phyloP scores from a whole-genome alignment of 2,797 vertebrate genomes.

The Coluber constrictor region DNA sequence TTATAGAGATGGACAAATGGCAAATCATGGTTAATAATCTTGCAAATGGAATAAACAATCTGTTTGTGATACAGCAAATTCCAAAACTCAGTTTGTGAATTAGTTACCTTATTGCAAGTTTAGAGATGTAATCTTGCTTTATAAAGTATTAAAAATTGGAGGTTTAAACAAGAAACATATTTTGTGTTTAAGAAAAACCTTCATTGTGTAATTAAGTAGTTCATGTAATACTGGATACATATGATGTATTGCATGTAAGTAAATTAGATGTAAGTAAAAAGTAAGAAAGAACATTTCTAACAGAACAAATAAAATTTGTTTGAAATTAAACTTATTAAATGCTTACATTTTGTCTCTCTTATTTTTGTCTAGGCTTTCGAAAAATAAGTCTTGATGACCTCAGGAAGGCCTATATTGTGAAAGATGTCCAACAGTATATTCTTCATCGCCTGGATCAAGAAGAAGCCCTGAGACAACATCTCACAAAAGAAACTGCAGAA shows the following conservation, averaged over 20 bases:
- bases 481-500: slow-evolving; percentile 97
- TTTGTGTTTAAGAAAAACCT: background rate
- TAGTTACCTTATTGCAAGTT: background rate
- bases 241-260: background rate
- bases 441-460: slow-evolving; percentile 95
- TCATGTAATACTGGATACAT: background rate
- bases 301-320: background rate
- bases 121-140: background rate
- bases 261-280: background rate
- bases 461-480: slow-evolving; percentile 93
- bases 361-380: slow-evolving; percentile 82
- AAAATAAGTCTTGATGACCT: slow-evolving; percentile 98
- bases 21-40: background rate
- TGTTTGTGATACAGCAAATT: background rate
- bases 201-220: background rate
- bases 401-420: slow-evolving; percentile 95
- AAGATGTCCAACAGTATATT: slow-evolving; percentile 99
- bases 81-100: background rate
- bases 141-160: background rate
- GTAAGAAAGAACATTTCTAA: background rate
- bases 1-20: background rate
- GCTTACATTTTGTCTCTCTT: background rate
- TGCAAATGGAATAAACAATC: background rate
- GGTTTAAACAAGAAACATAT: background rate
- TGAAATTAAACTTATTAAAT: background rate